Evolutionary conservation across 2,113 vertebrate genomes (phyloP).

Genomic region (Condylura cristata): DNA sequence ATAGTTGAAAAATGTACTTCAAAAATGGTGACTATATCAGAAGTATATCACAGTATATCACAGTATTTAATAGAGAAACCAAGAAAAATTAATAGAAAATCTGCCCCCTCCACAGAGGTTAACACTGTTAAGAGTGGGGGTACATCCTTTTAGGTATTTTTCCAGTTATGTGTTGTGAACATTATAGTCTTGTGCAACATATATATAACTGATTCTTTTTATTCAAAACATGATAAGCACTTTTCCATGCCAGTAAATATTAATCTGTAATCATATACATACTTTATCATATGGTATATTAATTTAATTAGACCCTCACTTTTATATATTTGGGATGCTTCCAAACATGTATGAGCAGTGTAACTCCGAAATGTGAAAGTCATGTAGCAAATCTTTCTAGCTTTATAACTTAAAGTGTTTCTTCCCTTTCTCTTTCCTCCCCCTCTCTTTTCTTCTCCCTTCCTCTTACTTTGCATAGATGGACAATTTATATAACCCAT

Average conservation of each 20-base stretch:
- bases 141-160: background rate
- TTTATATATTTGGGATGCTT: slow-evolving; percentile 21
- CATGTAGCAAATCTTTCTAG: background rate
- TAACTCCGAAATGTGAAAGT: background rate
- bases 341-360: background rate
- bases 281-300: background rate
- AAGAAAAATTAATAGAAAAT: background rate
- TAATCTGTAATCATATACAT: background rate
- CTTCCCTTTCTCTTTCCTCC: background rate
- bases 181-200: background rate
- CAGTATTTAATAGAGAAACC: background rate
- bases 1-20: background rate
- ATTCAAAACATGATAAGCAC: background rate
- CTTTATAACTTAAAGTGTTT: background rate
- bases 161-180: background rate
- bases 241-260: background rate
- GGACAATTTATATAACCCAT: no score
- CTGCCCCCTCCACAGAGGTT: background rate
- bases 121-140: background rate
- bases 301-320: slow-evolving; percentile 1
- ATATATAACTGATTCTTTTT: background rate
- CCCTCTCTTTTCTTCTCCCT: no score
- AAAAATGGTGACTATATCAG: background rate
- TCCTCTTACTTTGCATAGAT: no score
- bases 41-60: no score